Evolutionary conservation across 1,140 invertebrate species (phyloP), one percentile per base, ranked within the genome.

Genomic region (Linepithema humile): DNA sequence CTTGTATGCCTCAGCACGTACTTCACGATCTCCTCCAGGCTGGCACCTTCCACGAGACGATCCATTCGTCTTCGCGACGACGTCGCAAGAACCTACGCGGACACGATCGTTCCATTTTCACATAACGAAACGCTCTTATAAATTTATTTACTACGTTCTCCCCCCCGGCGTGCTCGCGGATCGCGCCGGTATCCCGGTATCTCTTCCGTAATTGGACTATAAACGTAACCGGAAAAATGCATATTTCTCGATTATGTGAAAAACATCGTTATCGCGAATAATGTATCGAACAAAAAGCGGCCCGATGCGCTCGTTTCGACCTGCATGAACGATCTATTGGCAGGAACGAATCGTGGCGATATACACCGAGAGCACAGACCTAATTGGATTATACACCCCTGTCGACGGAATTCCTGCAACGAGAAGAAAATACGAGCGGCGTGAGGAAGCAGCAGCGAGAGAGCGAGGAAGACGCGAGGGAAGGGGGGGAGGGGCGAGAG

Each of bases 351-450:
- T 72, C 57, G 45, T 45, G 26, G 48, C 43, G 26, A 35, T 62
- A 50, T 67, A 83, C 60, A 43, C 2, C 43, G 9, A 43, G 60
- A 59, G 43, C 57, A 29, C 60, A 65, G 26, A 26, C 48, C 88
- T 93, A 93, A 93, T 93, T 93, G 90, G 88, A 92, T 91, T 91
- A 90, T 88, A 88, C 89, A 89, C 85, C 86, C 82, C 84, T 62
- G 85, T 43, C 17, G 70, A 43, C 50, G 75, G 84, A 88, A 90
- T 86, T 86, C 84, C 67, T 83, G 59, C 53, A 62, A 85, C 82
- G 72, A 65, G 67, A 89, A 87, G 87, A 86, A 78, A 77, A 87
- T 84, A 85, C 60, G 83, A 43, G 59, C 82, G 72, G 48, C 83
- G 78, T 82, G 70, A 90, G 75, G 59, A 85, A 38, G 40, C 7